Evolutionary conservation across 2,113 vertebrate species (phyloP), one percentile per base, ranked within the genome.

Genomic region (Vicugna pacos): DNA sequence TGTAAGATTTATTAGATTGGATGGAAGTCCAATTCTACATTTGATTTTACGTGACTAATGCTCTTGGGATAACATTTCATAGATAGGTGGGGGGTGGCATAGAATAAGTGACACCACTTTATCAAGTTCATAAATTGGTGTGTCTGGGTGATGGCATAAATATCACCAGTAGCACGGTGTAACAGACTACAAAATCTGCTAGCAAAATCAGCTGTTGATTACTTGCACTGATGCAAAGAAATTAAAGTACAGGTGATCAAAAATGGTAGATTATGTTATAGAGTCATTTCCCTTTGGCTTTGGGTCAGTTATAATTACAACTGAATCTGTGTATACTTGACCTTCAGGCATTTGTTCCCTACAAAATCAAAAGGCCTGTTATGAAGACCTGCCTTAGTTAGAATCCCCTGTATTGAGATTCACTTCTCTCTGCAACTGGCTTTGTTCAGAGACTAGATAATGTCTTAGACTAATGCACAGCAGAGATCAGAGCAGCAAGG

Each of bases 1-100:
- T 76, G 26, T 70, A 76, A 91, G 65, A 96, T 84, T 81, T 93
- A 97, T 92, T 75, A 83, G 83, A 60, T 62, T 91, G 65, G 72
- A 56, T 52, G 30, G 28, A 92, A 94, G 81, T 64, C 60, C n/a
- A 72, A 32, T 91, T 94, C 88, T 88, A 91, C 10, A 76, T 92
- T 82, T 77, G 83, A 76, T 77, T 88, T 93, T 76, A 84, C 72
- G n/a, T 91, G 85, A 94, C 20, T 75, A 80, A 88, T 81, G 54
- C 6, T 58, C 65, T 76, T 67, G 81, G 70, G 22, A 84, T 76
- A 83, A 94, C 54, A 92, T 72, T 73, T 58, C 65, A 84, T 42
- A 75, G 77, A 76, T 28, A 30, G 35, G 54, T 73, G 2, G 58
- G n/a, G 58, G 19, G 60, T 42, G 42, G 48, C 10, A 46, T 0